Base-by-base conservation (phyloP, 2,113 vertebrate species). In the Pongo pygmaeus region DNA sequence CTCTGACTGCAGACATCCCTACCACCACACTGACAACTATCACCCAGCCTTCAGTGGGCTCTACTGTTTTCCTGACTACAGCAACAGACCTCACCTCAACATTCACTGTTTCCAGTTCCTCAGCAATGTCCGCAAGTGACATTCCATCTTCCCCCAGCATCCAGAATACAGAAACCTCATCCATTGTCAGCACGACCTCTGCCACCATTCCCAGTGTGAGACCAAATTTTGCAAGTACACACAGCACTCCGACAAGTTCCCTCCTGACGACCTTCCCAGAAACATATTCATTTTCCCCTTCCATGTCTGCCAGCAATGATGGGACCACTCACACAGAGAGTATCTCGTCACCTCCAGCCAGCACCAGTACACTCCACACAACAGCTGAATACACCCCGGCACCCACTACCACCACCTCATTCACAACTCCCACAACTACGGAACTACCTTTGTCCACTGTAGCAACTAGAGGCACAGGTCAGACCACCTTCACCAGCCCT, bases 121-220 rank as follows among this genome's bases (percentile, higher is more conserved):
- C 20, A 57, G 55, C 55, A 57, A 8, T 2, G 2, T 8, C 12
- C 3, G 3, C 5, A 25, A 52, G 11, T 16, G 9, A 16, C 52
- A 48, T 32, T 3, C 8, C 64, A 7, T 30, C 64, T 32, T 59
- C 52, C 22, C 8, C 40, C 40, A 32, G 22, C 2, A 4, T 23
- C 10, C 25, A 43, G 38, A 59, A 6, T 17, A 59, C 38, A 5
- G 38, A 23, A 6, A 59, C 13, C 22, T 8, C 38, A 4, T 12
- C 25, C 0, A 0, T 3, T 46, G 12, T 40, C 55, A 20, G 7
- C 55, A 57, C 22, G 55, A 57, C 55, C 55, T 57, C 55, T 17
- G 6, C 0, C 1, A 4, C 30, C 32, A 35, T 1, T 20, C 16
- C 5, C 12, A 77, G 40, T 52, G 4, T 5, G 30, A 80, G 8